Evolutionary conservation across 2,888 invertebrate genomes (phyloP).

Genomic region (Tetranychus piercei): DNA sequence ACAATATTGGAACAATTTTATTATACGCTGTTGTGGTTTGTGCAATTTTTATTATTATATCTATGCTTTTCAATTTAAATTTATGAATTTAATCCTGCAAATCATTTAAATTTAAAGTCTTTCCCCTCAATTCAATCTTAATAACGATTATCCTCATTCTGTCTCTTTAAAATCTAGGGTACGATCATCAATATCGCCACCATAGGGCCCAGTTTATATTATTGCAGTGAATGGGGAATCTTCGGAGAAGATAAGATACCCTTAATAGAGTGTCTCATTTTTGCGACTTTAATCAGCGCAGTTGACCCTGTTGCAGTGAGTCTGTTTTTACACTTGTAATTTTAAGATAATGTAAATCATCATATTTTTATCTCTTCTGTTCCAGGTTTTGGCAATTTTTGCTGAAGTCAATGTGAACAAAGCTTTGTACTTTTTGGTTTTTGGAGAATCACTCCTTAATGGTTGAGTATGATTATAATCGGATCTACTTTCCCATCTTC

Average conservation of each 20-base stretch:
- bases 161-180: constrained; percentile 6
- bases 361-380: constrained; percentile 19
- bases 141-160: background rate
- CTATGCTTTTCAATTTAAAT: too few relatives aligned
- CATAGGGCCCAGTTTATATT: constrained; percentile 27
- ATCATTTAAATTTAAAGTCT: background rate
- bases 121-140: background rate
- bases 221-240: constrained; percentile 24
- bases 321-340: constrained; percentile 12
- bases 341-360: background rate
- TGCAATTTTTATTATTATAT: background rate
- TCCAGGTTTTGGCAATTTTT: constrained; percentile 39
- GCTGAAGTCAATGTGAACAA: constrained; percentile 41
- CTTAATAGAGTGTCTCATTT: constrained; percentile 32
- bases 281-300: constrained; percentile 40
- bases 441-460: constrained; percentile 42
- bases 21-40: constrained; percentile 37
- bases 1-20: constrained; percentile 39
- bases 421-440: constrained; percentile 41
- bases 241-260: constrained; percentile 23
- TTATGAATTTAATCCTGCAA: background rate
- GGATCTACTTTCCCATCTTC: background rate
- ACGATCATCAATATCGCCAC: constrained; percentile 18
- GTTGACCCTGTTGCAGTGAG: constrained; percentile 42
- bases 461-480: constrained; percentile 30